Evolutionary conservation across 2,888 invertebrate genomes (phyloP), one percentile per base, ranked within the genome.

Genomic region (Helicoverpa assulta): DNA sequence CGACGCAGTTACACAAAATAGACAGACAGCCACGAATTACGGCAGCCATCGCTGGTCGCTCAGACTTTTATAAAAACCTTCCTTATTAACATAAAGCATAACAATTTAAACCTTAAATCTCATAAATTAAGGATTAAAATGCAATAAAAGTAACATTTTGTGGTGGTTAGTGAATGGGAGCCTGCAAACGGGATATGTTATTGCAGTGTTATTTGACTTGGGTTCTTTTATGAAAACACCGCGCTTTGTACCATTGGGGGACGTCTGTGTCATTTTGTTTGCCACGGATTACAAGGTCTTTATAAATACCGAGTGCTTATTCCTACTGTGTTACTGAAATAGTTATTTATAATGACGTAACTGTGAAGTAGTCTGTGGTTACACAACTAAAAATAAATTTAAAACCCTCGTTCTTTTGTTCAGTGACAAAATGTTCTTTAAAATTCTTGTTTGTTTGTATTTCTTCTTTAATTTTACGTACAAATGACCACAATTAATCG

Each of bases 201-300:
- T 70, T 76, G 75, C 71, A 12, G 67, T 65, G 74, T 76, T 83
- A 78, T 78, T 82, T 83, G 73, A 61, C 51, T 66, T 55, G 70
- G 52, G 64, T 73, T 51, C 63, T 68, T 79, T 84, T 76, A 54
- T 71, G 67, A 60, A 76, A 74, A 73, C 59, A 76, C 70, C 54
- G 57, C 52, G 63, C 70, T 83, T 73, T 37, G 29, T 51, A 55
- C 56, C 60, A 79, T 79, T 79, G 69, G 61, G 51, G 37, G 66
- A 73, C 60, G 52, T 16, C 52, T 53, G 63, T 70, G 54, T 64
- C 43, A 80, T 82, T 73, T 60, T 69, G 58, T 67, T 56, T 55
- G 40, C 18, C 51, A 8, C 19, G n/a, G 21, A 63, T 56, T 58
- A 50, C 26, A 5, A 19, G 4, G 33, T 5, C n/a, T 67, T 67